These are phyloP conservation scores for Bombyx mandarina DNA, from an alignment of 1,140 invertebrate species.

Conservation along the genomic window DNA sequence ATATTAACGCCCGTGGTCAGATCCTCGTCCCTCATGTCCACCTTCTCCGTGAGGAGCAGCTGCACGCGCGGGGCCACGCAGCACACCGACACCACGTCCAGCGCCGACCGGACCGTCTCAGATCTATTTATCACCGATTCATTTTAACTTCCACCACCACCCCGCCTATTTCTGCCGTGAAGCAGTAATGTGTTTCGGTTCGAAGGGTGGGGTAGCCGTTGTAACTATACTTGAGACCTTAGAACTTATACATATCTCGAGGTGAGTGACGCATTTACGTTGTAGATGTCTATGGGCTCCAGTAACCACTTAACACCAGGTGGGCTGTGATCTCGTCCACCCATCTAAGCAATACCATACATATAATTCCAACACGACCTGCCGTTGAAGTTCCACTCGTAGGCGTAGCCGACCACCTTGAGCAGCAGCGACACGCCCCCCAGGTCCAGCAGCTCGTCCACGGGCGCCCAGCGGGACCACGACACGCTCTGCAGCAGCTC, in stretches of 20 bases:
- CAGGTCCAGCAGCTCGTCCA: slow-evolving; percentile 87
- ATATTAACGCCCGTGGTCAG: slow-evolving; percentile 83
- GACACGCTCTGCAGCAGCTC: slow-evolving; percentile 85
- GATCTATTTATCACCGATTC: slow-evolving; percentile 66
- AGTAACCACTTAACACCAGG: no score
- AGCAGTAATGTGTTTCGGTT: no score
- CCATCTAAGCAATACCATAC: no score
- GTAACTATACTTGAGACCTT: no score
- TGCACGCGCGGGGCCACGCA: slow-evolving; percentile 92
- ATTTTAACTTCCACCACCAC: no score
- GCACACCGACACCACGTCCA: slow-evolving; percentile 92
- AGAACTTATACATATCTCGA: no score
- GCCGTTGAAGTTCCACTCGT: slow-evolving; percentile 93
- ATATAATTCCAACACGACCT: slow-evolving; percentile 62
- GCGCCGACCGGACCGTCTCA: slow-evolving; percentile 90
- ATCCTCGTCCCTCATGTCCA: slow-evolving; percentile 82
- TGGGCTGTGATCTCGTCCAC: no score
- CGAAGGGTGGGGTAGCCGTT: no score
- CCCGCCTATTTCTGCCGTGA: no score
- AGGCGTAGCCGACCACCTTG: slow-evolving; percentile 89
- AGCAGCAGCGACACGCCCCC: slow-evolving; percentile 88
- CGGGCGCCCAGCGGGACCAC: slow-evolving; percentile 86
- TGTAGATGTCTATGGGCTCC: no score
- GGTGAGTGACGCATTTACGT: no score
- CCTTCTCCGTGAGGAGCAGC: slow-evolving; percentile 82